phyloP scores from a whole-genome alignment of 2,113 vertebrate species.

The Platichthys flesus region DNA sequence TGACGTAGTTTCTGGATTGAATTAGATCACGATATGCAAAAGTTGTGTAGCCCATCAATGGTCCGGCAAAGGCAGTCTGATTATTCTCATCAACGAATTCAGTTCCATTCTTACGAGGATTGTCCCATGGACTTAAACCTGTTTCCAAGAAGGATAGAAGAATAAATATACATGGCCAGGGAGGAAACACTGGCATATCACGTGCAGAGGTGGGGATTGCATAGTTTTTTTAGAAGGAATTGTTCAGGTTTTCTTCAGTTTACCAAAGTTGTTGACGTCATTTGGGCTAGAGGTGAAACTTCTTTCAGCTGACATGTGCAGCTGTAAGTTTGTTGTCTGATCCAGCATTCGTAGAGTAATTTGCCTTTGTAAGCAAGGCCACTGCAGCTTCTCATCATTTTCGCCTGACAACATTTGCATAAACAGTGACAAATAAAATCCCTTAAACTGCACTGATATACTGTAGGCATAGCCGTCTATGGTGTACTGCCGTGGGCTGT shows the following conservation, averaged over 20 bases:
- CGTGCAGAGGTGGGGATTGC: not conserved
- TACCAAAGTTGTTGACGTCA: not conserved
- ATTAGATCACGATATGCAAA: constrained; percentile 59
- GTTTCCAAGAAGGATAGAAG: constrained; percentile 4
- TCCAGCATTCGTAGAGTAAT: constrained; percentile 71
- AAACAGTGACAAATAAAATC: constrained; percentile 41
- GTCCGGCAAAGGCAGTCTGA: constrained; percentile 15
- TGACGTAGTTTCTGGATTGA: constrained; percentile 81
- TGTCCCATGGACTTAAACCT: constrained; percentile 5
- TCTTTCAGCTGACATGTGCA: constrained; percentile 84
- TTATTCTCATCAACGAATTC: constrained; percentile 60
- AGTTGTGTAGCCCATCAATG: fast-evolving
- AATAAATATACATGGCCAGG: not conserved
- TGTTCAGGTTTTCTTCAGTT: not conserved
- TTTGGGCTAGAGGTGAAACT: constrained; percentile 65
- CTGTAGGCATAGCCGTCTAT: constrained; percentile 85
- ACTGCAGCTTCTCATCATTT: constrained; percentile 83
- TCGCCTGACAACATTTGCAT: constrained; percentile 84
- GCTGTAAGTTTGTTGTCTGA: constrained; percentile 72
- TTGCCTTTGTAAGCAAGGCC: constrained; percentile 87
- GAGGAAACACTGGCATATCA: not conserved
- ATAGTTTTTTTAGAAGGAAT: constrained; percentile 34
- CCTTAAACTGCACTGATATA: no score
- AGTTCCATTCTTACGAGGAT: constrained; percentile 58
- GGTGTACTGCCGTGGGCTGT: constrained; percentile 83